Base-by-base conservation (phyloP, 2,113 vertebrate species). In the Laticauda laticaudata region DNA sequence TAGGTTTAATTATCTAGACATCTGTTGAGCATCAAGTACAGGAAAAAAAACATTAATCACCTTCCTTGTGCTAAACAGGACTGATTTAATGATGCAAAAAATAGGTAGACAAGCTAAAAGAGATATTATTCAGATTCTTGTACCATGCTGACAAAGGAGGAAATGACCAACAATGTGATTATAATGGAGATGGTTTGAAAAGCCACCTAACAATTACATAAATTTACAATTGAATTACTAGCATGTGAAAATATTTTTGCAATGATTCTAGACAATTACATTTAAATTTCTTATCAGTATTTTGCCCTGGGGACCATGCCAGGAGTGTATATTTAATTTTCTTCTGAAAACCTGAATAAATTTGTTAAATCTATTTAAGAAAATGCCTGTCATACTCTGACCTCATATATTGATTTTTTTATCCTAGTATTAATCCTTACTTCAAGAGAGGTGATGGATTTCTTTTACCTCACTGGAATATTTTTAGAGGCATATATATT, bases 21-120 rank as follows among this genome's bases (percentile, higher is more conserved):
- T 94, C 93, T 95, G 93, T 59, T 94, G 92, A 93, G n/a, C 89
- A 93, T 92, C 89, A 94, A 95, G 86, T 92, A 92, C 48, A 93
- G 54, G 54, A 48, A 94, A 81, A 93, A 94, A 92, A 93, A 91
- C 18, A 56, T 93, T 45, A 93, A 93, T 94, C 91, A 94, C 23
- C 39, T 91, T 94, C 91, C 75, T 93, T 86, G 48, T 75, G 45
- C 57, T 93, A 1, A n/a, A 10, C 24, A 89, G 89, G 87, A 93
- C 39, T 92, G 45, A 86, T 9, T 18, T 91, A 95, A 92, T n/a
- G 45, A 90, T 91, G 26, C 43, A 91, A 85, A 93, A 90, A 93
- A 55, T 56, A 93, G 89, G 88, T 86, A 51, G 93, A 86, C 56
- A 93, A 92, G 48, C 12, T 92, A 51, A 54, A 91, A 45, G 54